These are phyloP conservation scores for Actenoides lindsayi DNA, from an alignment of 2,113 vertebrate species.

Conservation along the genomic window DNA sequence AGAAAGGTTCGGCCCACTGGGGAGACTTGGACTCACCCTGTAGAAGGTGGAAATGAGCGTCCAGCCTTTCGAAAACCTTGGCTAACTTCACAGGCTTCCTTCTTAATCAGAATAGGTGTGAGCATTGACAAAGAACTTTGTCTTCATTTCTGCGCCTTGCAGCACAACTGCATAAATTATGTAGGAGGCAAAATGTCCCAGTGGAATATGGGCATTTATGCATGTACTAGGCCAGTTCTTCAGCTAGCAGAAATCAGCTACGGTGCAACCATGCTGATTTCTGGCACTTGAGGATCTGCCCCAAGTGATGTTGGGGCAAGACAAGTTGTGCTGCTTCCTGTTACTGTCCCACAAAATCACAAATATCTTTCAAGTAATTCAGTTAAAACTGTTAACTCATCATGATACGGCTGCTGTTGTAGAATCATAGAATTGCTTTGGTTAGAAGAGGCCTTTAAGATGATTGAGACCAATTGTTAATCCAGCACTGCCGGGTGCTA, in stretches of 20 bases:
- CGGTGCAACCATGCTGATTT: fast-evolving
- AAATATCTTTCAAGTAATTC: fast-evolving
- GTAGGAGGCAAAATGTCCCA: fast-evolving
- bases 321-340: not conserved
- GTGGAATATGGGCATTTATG: not conserved
- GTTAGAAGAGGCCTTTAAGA: not conserved
- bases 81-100: not conserved
- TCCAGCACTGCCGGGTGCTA: not conserved
- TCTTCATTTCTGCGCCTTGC: slow-evolving; percentile 1
- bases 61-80: not conserved
- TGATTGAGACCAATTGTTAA: not conserved
- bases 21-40: not conserved
- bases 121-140: not conserved
- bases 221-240: not conserved
- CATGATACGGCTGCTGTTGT: fast-evolving
- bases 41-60: not conserved
- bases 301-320: too few relatives aligned
- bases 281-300: not conserved
- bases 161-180: not conserved
- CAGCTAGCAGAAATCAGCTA: not conserved
- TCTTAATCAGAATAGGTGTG: not conserved
- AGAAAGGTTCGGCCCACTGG: fast-evolving
- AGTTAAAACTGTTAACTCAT: fast-evolving
- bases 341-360: not conserved
- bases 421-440: not conserved